Evolutionary conservation across 35 echinoderm and acorn worm genomes (phyloP).

Genomic region (Chiridota heheva): DNA sequence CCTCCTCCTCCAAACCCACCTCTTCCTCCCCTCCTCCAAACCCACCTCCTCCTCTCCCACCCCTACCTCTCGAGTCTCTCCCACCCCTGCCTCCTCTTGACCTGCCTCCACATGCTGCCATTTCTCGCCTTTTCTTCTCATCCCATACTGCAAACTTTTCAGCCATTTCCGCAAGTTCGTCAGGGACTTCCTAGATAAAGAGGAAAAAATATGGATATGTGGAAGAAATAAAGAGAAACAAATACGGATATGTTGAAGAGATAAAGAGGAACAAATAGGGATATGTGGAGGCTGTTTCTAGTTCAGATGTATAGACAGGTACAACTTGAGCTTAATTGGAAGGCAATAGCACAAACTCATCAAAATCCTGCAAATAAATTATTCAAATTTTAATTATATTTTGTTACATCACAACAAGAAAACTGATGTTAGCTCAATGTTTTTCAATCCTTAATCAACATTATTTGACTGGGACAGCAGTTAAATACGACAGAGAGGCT

Average conservation of each 20-base stretch:
- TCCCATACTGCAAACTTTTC: neutral
- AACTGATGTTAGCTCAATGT: no score
- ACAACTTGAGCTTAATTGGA: neutral
- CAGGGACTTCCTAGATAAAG: constrained; percentile 17
- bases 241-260: neutral
- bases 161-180: constrained; percentile 14
- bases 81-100: neutral
- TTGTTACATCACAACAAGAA: no score
- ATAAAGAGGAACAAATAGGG: neutral
- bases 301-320: neutral
- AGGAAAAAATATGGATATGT: neutral
- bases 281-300: neutral
- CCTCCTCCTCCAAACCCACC: neutral
- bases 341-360: neutral
- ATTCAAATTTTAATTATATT: neutral
- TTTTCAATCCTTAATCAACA: no score
- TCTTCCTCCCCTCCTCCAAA: no score
- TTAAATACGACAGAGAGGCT: no score
- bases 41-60: neutral
- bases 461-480: no score
- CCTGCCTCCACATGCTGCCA: neutral
- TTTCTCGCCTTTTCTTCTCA: neutral
- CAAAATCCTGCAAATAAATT: neutral
- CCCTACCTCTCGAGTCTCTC: neutral
- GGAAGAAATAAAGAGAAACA: neutral